phyloP scores from a whole-genome alignment of 2,888 invertebrate genomes.

The Augiades crinisus region DNA sequence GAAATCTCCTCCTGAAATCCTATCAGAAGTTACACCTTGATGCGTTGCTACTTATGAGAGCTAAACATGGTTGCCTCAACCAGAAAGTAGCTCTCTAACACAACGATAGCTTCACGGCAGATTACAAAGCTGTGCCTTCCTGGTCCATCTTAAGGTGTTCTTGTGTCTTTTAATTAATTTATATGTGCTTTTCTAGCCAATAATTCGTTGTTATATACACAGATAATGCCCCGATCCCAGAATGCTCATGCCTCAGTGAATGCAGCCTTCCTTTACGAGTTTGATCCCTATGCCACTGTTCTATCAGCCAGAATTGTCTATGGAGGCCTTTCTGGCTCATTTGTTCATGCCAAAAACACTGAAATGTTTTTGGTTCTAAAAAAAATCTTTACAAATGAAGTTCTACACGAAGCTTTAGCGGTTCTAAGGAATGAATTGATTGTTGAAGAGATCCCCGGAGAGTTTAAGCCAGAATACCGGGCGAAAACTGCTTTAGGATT shows the following conservation, averaged over 20 bases:
- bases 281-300: constrained; percentile 52
- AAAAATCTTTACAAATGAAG: constrained; percentile 65
- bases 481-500: constrained; percentile 82
- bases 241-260: constrained; percentile 89
- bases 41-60: too few species aligned
- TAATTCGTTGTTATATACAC: constrained; percentile 26
- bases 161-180: not conserved
- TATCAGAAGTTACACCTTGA: too few species aligned
- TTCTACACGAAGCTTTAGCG: constrained; percentile 75
- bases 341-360: constrained; percentile 81
- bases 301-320: constrained; percentile 81
- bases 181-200: not conserved
- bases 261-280: constrained; percentile 85
- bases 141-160: not conserved
- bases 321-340: constrained; percentile 77
- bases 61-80: too few species aligned
- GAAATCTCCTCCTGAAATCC: too few species aligned
- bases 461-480: constrained; percentile 82
- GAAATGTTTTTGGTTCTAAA: constrained; percentile 68
- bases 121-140: too few species aligned
- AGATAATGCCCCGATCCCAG: constrained; percentile 88
- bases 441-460: constrained; percentile 80
- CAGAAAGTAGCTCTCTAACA: too few species aligned
- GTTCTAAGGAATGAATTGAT: constrained; percentile 80
- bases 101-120: too few species aligned